Conservation (phyloP, 2,888 invertebrate species). For the Stenotaenia linearis region DNA sequence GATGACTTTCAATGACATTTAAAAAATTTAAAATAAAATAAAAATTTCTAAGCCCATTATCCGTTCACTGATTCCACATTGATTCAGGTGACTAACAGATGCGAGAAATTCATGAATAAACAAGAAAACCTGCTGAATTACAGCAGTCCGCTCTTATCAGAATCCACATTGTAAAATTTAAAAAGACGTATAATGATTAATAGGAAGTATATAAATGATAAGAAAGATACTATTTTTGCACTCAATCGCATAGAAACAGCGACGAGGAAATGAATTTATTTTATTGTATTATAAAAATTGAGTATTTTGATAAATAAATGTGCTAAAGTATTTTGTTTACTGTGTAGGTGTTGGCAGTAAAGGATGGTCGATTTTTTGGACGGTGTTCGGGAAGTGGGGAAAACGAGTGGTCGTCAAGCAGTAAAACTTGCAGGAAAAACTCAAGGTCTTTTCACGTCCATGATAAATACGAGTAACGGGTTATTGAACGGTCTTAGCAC, state of each 20-base stretch:
- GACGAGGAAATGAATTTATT: background rate
- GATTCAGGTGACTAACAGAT: background rate
- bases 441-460: slow-evolving; percentile 50
- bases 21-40: no score
- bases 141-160: no score
- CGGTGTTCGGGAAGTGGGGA: slow-evolving; percentile 33
- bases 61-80: background rate
- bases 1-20: background rate
- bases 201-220: background rate
- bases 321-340: background rate
- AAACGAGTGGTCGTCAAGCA: slow-evolving; percentile 19
- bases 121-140: no score
- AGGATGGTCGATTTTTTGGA: slow-evolving; percentile 37
- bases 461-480: slow-evolving; percentile 53
- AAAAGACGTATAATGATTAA: background rate
- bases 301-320: background rate
- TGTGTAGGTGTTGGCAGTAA: background rate
- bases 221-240: background rate
- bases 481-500: slow-evolving; percentile 47
- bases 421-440: slow-evolving; percentile 40
- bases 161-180: background rate
- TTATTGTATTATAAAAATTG: background rate
- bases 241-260: background rate
- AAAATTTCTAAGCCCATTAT: no score
- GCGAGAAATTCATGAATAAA: no score